Base-by-base conservation (phyloP, 2,888 invertebrate genomes). In the Epinotia demarniana region DNA sequence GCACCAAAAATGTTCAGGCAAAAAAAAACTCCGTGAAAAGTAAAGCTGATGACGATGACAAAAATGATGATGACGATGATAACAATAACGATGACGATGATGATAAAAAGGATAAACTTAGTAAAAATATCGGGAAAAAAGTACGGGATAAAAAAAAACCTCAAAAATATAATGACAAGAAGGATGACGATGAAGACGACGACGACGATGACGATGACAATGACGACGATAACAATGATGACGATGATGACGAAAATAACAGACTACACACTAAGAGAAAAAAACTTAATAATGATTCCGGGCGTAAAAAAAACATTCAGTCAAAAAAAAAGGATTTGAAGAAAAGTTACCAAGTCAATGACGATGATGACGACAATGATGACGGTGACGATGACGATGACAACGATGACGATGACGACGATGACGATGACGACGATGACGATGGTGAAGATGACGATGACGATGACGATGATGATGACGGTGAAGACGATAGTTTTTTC, bases 401-500 rank as follows among this genome's bases (percentile, higher is more conserved):
- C 33, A 79, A 85, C 57, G 81, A 86, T 57, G 82, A 84, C 49
- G 82, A 85, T 19, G 80, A 85, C 61, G 81, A 86, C 58, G 82
- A 85, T 66, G 85, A 89, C n/a, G 84, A 87, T 77, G 87, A 94
- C 0, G 71, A 75, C 0, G 71, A 91, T 55, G 90, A 92, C 57
- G 88, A 92, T 33, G 87, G 91, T 49, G 88, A 93, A 71, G 90
- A 92, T 64, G 90, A 92, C 73, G 92, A 95, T 64, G 93, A 95
- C 55, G 92, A 95, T 53, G 92, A 95, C 19, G 92, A 93, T 78
- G 92, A 91, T 60, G 91, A 92, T 60, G 90, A 91, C 69, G 91
- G 93, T 73, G 90, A 95, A 78, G 94, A 95, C 83, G 89, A 91
- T 83, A 87, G 88, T 89, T 90, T 92, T 87, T 90, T 93, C 87